phyloP scores from a whole-genome alignment of 1,140 invertebrate genomes.

The Macrotrachela quadricornifera region DNA sequence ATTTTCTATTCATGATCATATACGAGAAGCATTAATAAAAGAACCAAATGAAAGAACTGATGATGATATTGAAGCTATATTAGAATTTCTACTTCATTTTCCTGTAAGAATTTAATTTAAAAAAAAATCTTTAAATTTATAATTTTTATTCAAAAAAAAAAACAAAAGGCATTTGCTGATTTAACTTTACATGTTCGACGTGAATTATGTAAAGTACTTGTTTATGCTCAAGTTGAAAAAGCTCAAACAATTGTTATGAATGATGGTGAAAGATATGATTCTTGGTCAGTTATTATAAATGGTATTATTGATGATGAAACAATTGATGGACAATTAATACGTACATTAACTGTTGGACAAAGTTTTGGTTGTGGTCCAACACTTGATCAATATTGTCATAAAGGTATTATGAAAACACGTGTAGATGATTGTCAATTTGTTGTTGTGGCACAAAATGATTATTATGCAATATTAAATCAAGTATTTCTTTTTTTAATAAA shows the following conservation, averaged over 20 bases:
- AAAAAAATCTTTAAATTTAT: no score
- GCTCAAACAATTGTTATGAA: slow-evolving; percentile 86
- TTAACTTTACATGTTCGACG: slow-evolving; percentile 51
- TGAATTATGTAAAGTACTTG: slow-evolving; percentile 49
- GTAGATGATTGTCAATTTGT: slow-evolving; percentile 10
- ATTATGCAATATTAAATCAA: slow-evolving; percentile 7
- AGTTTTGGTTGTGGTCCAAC: slow-evolving; percentile 8
- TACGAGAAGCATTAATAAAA: slow-evolving; percentile 92
- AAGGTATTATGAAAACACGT: slow-evolving; percentile 7
- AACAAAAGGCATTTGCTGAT: slow-evolving; percentile 34
- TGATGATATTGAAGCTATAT: slow-evolving; percentile 76
- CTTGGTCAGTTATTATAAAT: slow-evolving; percentile 97
- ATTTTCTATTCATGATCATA: slow-evolving; percentile 22
- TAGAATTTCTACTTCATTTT: slow-evolving; percentile 90
- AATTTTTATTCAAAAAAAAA: no score
- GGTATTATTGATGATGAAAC: slow-evolving; percentile 31
- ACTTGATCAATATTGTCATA: neutral
- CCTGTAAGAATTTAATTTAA: slow-evolving; percentile 22
- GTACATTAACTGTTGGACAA: neutral
- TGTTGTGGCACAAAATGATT: slow-evolving; percentile 9
- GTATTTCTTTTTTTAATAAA: neutral
- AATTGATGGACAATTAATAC: no score
- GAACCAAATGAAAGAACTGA: slow-evolving; percentile 73
- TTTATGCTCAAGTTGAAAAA: slow-evolving; percentile 85
- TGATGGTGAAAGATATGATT: slow-evolving; percentile 88